phyloP scores from a whole-genome alignment of 1,140 invertebrate species.

The Anastrepha obliqua region DNA sequence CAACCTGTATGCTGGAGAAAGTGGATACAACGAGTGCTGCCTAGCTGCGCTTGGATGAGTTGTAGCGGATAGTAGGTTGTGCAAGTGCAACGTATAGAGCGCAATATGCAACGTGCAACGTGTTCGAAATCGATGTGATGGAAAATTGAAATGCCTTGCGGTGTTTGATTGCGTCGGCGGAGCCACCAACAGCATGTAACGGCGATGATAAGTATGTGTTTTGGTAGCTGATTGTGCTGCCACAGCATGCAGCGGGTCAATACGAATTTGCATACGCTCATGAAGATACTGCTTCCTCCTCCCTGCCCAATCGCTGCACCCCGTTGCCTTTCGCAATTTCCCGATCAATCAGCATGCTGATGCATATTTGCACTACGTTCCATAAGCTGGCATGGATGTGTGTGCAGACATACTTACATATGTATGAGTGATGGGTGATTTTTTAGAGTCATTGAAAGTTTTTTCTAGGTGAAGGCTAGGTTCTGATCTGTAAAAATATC shows the following conservation, averaged over 20 bases:
- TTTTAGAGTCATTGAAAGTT: too few relatives aligned
- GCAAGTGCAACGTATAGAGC: neutral
- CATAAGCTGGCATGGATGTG: neutral
- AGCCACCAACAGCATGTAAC: neutral
- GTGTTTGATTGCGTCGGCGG: conserved; percentile 19
- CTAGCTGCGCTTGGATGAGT: too few relatives aligned
- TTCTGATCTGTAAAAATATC: too few relatives aligned
- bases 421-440: neutral
- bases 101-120: neutral
- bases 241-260: neutral
- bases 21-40: neutral
- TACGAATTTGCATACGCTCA: conserved; percentile 1
- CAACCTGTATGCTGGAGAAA: neutral
- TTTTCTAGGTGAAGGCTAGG: too few relatives aligned
- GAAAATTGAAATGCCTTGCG: conserved; percentile 42
- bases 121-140: conserved; percentile 22
- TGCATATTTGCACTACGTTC: neutral
- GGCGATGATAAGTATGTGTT: neutral
- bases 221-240: neutral
- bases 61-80: too few relatives aligned
- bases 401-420: neutral
- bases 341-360: neutral
- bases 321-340: neutral
- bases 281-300: neutral
- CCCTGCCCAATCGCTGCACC: neutral